phyloP scores from a whole-genome alignment of 2,113 vertebrate species.

The Corapipo altera region DNA sequence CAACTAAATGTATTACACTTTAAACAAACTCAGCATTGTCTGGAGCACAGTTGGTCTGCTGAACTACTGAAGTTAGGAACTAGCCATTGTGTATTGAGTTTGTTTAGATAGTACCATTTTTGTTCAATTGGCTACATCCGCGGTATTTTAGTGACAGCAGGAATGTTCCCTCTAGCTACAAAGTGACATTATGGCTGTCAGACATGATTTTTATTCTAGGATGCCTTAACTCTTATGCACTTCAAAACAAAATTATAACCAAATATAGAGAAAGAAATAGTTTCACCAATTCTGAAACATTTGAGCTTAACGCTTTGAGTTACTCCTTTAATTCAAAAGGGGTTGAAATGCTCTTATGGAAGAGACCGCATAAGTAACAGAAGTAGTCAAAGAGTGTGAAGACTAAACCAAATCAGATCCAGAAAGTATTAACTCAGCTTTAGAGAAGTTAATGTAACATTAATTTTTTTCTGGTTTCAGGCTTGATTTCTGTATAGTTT shows the following conservation, averaged over 20 bases:
- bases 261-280: background rate
- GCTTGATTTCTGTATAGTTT: background rate
- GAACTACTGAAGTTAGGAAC: constrained; percentile 43
- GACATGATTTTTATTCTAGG: background rate
- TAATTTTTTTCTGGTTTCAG: background rate
- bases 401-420: background rate
- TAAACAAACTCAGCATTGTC: constrained; percentile 62
- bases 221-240: background rate
- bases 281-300: background rate
- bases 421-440: background rate
- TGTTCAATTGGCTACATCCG: constrained; percentile 60
- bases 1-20: constrained; percentile 50
- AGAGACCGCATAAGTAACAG: background rate
- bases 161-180: constrained; percentile 43
- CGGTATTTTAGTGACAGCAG: constrained; percentile 47
- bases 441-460: background rate
- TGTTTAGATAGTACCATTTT: constrained; percentile 57
- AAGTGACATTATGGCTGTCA: constrained; percentile 8
- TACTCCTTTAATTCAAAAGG: background rate
- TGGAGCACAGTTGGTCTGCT: constrained; percentile 39
- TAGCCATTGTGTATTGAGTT: constrained; percentile 41
- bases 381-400: background rate
- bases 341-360: background rate
- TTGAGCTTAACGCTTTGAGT: background rate
- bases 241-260: background rate